These are phyloP conservation scores for Brachyalestes nurse DNA, from an alignment of 2,797 vertebrate genomes.

Conservation along the genomic window DNA sequence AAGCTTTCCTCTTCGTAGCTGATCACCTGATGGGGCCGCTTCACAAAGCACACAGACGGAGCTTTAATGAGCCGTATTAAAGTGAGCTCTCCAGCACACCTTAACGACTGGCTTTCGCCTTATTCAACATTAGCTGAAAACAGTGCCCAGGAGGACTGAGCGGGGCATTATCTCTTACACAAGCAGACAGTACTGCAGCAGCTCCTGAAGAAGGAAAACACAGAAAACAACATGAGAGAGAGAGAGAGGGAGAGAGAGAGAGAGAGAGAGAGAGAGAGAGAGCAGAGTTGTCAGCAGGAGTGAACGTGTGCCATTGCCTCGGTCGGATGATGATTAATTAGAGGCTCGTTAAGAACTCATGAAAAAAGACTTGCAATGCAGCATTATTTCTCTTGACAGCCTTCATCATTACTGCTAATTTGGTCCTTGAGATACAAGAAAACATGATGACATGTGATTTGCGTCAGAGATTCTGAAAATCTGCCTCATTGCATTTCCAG, in stretches of 20 bases:
- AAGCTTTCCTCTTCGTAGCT: neutral
- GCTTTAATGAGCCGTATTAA: constrained; percentile 6
- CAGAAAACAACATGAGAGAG: constrained; percentile 1
- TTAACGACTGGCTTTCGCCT: constrained; percentile 21
- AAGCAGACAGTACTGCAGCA: neutral
- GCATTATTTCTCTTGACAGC: neutral
- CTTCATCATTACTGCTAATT: neutral
- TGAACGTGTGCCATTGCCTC: neutral
- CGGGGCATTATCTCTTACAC: neutral
- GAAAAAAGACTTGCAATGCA: neutral
- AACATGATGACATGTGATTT: constrained; percentile 8
- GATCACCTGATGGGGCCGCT: neutral
- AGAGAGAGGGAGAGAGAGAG: neutral
- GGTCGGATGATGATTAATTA: neutral
- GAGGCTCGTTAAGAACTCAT: neutral
- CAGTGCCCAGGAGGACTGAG: neutral
- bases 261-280: neutral
- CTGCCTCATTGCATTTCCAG: neutral
- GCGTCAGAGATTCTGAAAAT: neutral
- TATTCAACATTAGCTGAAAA: constrained; percentile 9
- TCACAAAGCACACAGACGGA: constrained; percentile 20
- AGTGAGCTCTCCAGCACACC: constrained; percentile 1
- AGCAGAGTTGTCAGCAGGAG: neutral
- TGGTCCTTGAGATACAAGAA: neutral
- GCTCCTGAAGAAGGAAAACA: neutral